These are phyloP conservation scores for Mirza zaza DNA, from an alignment of 2,113 vertebrate genomes.

Conservation along the genomic window DNA sequence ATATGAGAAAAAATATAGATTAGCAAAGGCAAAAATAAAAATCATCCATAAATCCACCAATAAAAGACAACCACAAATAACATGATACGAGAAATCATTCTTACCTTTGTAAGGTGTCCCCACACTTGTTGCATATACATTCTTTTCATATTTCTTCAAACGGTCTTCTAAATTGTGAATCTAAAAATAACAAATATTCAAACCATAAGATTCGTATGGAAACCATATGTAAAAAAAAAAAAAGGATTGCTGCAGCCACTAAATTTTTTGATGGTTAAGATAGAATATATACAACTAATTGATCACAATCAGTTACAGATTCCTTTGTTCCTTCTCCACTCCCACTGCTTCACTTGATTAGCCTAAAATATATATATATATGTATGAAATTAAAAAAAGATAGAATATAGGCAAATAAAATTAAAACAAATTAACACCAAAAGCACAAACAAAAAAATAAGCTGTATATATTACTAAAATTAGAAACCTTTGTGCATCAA, in stretches of 20 bases:
- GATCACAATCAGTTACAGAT: no score
- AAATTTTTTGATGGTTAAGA: not conserved
- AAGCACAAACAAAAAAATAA: not conserved
- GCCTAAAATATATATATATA: no score
- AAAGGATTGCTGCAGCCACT: not conserved
- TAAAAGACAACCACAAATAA: not conserved
- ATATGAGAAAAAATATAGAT: not conserved
- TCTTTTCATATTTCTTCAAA: constrained; percentile 90
- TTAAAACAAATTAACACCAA: not conserved
- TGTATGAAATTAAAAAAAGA: not conserved
- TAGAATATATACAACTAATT: not conserved
- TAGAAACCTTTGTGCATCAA: constrained; percentile 5
- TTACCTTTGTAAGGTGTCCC: constrained; percentile 90
- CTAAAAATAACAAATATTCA: constrained; percentile 79
- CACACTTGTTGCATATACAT: constrained; percentile 86
- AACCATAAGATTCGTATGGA: constrained; percentile 48
- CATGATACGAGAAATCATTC: not conserved
- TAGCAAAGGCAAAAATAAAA: constrained; percentile 52
- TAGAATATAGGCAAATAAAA: not conserved
- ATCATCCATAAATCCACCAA: not conserved
- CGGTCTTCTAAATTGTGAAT: constrained; percentile 93
- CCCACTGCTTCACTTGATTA: no score
- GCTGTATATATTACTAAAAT: not conserved
- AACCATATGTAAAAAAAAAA: not conserved
- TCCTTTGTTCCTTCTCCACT: no score